These are phyloP conservation scores for Drosophila nikananu DNA, from an alignment of 1,140 invertebrate species.

Conservation along the genomic window DNA sequence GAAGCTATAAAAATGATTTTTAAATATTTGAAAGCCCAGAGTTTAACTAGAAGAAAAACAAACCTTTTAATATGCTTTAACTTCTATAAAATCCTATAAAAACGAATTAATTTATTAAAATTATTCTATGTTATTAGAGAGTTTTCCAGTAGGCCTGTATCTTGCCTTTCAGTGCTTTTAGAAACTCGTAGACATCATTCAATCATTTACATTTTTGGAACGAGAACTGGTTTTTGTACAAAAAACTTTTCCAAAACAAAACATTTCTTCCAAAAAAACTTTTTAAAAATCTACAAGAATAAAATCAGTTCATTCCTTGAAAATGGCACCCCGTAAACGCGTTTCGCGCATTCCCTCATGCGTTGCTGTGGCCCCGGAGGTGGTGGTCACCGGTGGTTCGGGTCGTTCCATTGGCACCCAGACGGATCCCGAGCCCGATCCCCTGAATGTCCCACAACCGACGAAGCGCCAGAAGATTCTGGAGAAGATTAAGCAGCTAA, in stretches of 20 bases:
- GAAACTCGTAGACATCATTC: background rate
- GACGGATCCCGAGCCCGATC: background rate
- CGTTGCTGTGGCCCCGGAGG: accelerated
- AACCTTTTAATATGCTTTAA: background rate
- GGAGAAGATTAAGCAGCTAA: background rate
- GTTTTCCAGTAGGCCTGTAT: background rate
- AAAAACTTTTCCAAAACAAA: background rate
- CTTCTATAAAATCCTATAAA: background rate
- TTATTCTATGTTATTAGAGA: no score
- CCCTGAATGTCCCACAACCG: background rate
- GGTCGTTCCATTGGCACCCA: slow-evolving; percentile 12
- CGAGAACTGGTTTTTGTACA: background rate
- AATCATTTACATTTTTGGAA: background rate
- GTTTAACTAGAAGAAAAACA: no score
- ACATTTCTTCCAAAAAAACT: background rate
- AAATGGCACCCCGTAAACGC: slow-evolving; percentile 29
- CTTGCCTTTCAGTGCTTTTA: background rate
- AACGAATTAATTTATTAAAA: no score
- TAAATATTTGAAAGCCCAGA: no score
- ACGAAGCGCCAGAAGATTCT: slow-evolving; percentile 8
- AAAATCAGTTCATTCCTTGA: background rate
- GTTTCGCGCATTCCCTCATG: slow-evolving; percentile 4
- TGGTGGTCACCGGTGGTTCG: no score
- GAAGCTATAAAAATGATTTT: no score
- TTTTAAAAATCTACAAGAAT: background rate